Evolutionary conservation across 2,113 vertebrate species (phyloP).

Genomic region (Cochlearius cochlearius): DNA sequence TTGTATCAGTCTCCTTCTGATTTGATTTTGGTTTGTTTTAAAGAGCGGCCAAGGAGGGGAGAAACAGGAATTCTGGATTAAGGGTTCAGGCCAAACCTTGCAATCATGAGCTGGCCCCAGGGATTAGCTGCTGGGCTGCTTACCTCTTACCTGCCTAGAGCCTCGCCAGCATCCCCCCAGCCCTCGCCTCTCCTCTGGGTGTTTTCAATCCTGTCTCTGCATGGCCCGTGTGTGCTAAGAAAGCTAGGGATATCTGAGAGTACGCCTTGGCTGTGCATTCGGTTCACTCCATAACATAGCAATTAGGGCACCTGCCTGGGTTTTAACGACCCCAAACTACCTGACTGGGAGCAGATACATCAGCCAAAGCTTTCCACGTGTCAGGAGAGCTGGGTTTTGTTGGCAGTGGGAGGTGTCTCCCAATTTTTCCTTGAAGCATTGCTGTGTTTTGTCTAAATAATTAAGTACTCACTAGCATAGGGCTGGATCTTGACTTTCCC

Average conservation of each 20-base stretch:
- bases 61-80: constrained; percentile 49
- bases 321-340: not conserved
- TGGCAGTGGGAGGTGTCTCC: not conserved
- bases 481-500: not conserved
- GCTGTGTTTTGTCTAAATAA: not conserved
- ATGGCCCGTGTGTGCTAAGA: not conserved
- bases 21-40: constrained; percentile 30
- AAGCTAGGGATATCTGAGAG: not conserved
- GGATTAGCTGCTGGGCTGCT: not conserved
- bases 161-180: not conserved
- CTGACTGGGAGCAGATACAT: not conserved
- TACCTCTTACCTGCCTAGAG: not conserved
- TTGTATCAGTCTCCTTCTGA: constrained; percentile 58
- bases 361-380: not conserved
- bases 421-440: not conserved
- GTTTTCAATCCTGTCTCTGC: not conserved
- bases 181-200: not conserved
- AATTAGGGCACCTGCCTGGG: not conserved
- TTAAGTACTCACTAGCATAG: not conserved
- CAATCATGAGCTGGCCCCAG: not conserved
- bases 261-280: not conserved
- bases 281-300: not conserved
- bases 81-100: not conserved
- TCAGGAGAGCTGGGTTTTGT: not conserved
- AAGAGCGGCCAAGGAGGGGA: not conserved